Evolutionary conservation across 2,113 vertebrate species (phyloP).

Genomic region (Tachysurus vachellii): DNA sequence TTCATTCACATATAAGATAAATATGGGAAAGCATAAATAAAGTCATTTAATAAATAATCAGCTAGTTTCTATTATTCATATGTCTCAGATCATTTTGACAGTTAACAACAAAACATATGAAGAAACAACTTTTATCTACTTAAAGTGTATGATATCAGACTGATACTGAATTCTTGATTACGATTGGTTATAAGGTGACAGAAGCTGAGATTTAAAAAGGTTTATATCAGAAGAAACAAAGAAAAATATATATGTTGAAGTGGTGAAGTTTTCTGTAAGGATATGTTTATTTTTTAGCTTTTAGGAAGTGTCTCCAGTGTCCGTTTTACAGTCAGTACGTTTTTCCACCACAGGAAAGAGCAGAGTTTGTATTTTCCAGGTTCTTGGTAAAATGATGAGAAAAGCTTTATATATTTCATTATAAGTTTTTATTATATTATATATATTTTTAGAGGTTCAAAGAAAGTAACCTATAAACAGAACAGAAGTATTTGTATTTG

Average conservation of each 20-base stretch:
- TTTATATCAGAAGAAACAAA: background rate
- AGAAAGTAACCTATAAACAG: no score
- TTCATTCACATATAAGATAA: background rate
- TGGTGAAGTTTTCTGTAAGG: no score
- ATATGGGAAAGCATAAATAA: background rate
- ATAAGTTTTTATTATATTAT: no score
- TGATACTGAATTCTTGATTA: background rate
- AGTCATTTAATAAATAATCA: background rate
- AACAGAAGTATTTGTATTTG: no score
- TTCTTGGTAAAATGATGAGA: background rate
- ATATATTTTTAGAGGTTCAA: no score
- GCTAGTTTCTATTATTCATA: background rate
- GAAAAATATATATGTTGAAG: background rate
- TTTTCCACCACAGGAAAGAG: background rate
- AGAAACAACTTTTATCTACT: background rate
- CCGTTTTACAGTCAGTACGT: background rate
- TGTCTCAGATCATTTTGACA: background rate
- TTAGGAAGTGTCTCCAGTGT: no score
- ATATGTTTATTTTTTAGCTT: no score
- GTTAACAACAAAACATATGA: background rate
- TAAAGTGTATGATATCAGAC: background rate
- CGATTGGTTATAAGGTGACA: background rate
- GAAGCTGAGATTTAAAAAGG: background rate
- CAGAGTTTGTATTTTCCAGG: background rate
- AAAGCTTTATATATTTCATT: no score